Conservation (phyloP, 2,797 vertebrate species). For the Labeo calbasu region DNA sequence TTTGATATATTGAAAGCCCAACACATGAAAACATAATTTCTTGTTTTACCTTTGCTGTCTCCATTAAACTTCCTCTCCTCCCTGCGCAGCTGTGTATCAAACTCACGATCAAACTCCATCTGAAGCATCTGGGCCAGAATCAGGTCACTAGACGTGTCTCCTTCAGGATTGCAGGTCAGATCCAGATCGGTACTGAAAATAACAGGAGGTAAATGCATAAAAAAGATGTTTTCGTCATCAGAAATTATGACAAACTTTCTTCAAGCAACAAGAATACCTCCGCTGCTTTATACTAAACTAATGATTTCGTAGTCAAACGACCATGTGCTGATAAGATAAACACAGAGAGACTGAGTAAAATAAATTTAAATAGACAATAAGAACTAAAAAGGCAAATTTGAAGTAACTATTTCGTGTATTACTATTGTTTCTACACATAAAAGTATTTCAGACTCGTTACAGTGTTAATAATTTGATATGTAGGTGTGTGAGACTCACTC, state of each 20-base stretch:
- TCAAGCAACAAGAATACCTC: neutral
- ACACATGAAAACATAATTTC: too few relatives aligned
- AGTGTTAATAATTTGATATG: neutral
- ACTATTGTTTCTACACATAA: neutral
- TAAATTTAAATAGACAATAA: neutral
- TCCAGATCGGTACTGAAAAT: constrained; percentile 71
- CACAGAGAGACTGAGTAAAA: too few relatives aligned
- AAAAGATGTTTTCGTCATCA: neutral
- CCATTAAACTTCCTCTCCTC: constrained; percentile 97
- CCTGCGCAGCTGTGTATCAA: constrained; percentile 89
- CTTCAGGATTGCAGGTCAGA: constrained; percentile 74
- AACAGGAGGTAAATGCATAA: neutral
- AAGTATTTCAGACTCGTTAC: neutral
- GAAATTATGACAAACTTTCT: neutral
- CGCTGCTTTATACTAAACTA: neutral
- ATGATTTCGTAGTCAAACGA: neutral
- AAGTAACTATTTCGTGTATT: neutral
- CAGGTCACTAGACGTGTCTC: constrained; percentile 90
- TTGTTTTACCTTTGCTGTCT: constrained; percentile 90
- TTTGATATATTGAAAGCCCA: neutral
- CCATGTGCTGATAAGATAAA: too few relatives aligned
- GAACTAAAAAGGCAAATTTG: neutral
- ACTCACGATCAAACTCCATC: constrained; percentile 95
- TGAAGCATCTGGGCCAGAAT: constrained; percentile 97
- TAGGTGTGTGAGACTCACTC: constrained; percentile 76